Base-by-base conservation (phyloP, 2,797 vertebrate genomes). In the Acipenser ruthenus region DNA sequence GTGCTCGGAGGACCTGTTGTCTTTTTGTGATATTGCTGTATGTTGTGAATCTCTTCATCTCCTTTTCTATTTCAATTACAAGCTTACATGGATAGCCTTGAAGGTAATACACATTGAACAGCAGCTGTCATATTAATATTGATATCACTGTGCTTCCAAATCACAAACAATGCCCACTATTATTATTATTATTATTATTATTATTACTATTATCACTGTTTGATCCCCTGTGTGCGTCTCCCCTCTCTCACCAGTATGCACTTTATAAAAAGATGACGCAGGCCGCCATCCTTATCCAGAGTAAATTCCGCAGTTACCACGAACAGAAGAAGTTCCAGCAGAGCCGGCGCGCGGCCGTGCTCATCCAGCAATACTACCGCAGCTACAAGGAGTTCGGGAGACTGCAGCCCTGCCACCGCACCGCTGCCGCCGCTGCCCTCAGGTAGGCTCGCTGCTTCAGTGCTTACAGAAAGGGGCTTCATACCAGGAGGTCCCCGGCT, bases 1-100 rank as follows among this genome's bases (percentile, higher is more conserved):
- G 4, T 37, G 23, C 23, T 1, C 23, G 23, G 2, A 4, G 64
- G 15, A 64, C 64, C 67, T 49, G 56, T 53, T 49, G 37, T 62
- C 37, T 15, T 62, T 49, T 70, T 60, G 9, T 71, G 12, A 53
- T 65, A 37, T 37, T 37, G 23, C 23, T 37, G 23, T 73, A 78
- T 67, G 63, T 79, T 58, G 18, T 58, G 61, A 10, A 48, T 63
- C 7, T 56, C n/a, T 63, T 69, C 63, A 37, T 65, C 56, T 76
- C 83, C 83, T 87, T 84, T 85, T 87, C 83, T 88, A 83, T 88
- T 83, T 91, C 80, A 83, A 88, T 89, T 87, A 80, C 88, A 97
- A 99, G 97, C 97, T 99, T 90, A 99, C 97, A 93, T 99, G 97
- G 97, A 99, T 99, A 98, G 97, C 96, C 92, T 95, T 99, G 94